Evolutionary conservation across 2,888 invertebrate genomes (phyloP).

Genomic region (Epicampocera succincta): DNA sequence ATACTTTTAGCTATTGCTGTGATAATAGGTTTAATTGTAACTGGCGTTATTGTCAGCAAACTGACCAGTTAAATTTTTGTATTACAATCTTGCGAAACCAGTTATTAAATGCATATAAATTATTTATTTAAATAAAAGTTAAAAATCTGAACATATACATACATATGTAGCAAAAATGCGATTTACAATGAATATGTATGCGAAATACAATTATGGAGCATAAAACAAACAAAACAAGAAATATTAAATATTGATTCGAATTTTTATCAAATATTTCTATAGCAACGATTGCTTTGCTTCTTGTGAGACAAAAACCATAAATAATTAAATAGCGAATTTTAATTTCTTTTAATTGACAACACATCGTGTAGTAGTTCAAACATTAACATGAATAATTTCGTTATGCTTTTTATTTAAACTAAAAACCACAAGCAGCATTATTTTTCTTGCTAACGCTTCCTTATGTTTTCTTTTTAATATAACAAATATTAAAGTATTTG

Average conservation of each 20-base stretch:
- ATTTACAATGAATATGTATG: slow-evolving; percentile 33
- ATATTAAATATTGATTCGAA: slow-evolving; percentile 14
- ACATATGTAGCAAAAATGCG: slow-evolving; percentile 23
- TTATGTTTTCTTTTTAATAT: slow-evolving; percentile 11
- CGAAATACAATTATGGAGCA: slow-evolving; percentile 29
- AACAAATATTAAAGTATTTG: neutral
- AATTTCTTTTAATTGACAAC: slow-evolving; percentile 18
- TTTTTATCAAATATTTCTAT: slow-evolving; percentile 38
- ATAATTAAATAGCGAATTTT: neutral
- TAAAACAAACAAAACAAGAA: slow-evolving; percentile 5
- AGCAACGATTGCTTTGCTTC: slow-evolving; percentile 11
- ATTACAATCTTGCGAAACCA: slow-evolving; percentile 10
- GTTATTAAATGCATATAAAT: slow-evolving; percentile 17
- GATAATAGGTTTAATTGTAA: slow-evolving; percentile 86
- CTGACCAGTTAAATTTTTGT: slow-evolving; percentile 82
- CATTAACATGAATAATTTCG: too few species aligned
- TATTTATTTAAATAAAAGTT: slow-evolving; percentile 36
- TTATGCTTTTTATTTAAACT: too few species aligned
- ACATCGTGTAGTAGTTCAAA: neutral
- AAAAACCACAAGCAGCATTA: too few species aligned
- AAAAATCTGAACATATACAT: neutral
- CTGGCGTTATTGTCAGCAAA: slow-evolving; percentile 86
- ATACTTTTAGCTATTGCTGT: slow-evolving; percentile 86
- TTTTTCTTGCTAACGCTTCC: neutral
- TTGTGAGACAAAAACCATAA: neutral